phyloP scores from a whole-genome alignment of 2,888 invertebrate genomes.

The Harpalus rubripes region DNA sequence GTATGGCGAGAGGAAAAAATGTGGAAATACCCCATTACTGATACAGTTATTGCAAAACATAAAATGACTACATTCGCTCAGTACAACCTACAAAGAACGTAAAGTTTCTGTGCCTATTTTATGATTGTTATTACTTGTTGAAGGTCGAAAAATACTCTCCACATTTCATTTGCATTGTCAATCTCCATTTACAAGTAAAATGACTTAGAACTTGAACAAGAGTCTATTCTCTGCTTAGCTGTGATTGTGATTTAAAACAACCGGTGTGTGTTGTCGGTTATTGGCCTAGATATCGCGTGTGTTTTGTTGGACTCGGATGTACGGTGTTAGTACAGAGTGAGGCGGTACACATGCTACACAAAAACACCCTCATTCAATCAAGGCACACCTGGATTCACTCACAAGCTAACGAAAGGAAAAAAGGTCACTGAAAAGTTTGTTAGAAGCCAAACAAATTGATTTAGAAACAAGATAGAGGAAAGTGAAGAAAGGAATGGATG shows the following conservation, averaged over 20 bases:
- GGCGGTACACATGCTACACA: background rate
- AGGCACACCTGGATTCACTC: background rate
- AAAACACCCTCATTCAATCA: constrained; percentile 1
- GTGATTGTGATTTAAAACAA: background rate
- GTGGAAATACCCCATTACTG: too few species aligned
- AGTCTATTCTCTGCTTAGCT: background rate
- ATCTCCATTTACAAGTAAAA: background rate
- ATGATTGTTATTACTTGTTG: background rate
- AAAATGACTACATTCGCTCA: too few species aligned
- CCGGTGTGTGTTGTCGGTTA: background rate
- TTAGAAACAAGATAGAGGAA: too few species aligned
- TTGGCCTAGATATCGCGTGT: constrained; percentile 4
- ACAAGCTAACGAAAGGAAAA: background rate
- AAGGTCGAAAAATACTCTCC: background rate
- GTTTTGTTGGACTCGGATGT: background rate
- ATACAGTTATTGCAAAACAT: background rate
- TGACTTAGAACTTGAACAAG: background rate
- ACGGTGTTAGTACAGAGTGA: background rate
- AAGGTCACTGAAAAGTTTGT: too few species aligned
- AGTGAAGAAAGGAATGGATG: too few species aligned
- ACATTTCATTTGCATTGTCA: background rate
- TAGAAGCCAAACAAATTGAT: too few species aligned
- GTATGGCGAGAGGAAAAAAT: too few species aligned
- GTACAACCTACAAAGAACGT: too few species aligned
- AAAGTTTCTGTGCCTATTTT: background rate